Conservation (phyloP, 2,888 invertebrate species). For the Eueremaeus valkanovi region DNA sequence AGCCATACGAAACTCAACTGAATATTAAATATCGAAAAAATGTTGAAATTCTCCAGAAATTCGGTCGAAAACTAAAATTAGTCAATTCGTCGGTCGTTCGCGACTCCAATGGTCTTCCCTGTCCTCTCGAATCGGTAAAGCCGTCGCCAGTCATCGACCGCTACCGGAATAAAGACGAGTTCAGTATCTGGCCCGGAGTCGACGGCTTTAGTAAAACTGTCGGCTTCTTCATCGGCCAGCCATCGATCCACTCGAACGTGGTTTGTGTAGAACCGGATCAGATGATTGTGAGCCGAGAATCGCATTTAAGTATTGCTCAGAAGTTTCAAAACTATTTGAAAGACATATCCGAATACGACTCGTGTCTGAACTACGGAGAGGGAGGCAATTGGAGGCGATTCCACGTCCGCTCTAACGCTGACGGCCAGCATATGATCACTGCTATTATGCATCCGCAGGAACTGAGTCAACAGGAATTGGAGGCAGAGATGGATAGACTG, state of each 20-base stretch:
- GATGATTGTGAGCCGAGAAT: constrained; percentile 50
- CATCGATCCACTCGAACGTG: constrained; percentile 45
- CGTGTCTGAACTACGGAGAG: constrained; percentile 54
- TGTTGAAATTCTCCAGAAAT: constrained; percentile 40
- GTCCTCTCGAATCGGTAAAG: constrained; percentile 48
- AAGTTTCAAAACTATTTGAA: constrained; percentile 53
- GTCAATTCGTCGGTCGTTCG: constrained; percentile 39
- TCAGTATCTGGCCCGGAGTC: constrained; percentile 51
- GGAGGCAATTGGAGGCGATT: constrained; percentile 58
- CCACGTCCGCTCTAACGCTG: constrained; percentile 55
- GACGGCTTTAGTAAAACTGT: constrained; percentile 53
- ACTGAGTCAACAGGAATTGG: constrained; percentile 48
- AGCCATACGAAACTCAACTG: constrained; percentile 51
- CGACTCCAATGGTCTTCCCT: constrained; percentile 44
- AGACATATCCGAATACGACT: constrained; percentile 49
- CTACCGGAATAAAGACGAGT: constrained; percentile 54
- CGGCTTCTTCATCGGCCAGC: constrained; percentile 52
- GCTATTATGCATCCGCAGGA: constrained; percentile 54
- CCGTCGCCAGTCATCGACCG: constrained; percentile 51
- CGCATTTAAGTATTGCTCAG: constrained; percentile 50
- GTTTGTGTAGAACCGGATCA: constrained; percentile 51
- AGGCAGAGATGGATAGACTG: constrained; percentile 48
- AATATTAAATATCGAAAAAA: constrained; percentile 43
- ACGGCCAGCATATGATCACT: constrained; percentile 54
- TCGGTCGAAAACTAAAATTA: constrained; percentile 42